Evolutionary conservation across 2,113 vertebrate species (phyloP), one percentile per base, ranked within the genome.

Genomic region (Prietella phreatophila): DNA sequence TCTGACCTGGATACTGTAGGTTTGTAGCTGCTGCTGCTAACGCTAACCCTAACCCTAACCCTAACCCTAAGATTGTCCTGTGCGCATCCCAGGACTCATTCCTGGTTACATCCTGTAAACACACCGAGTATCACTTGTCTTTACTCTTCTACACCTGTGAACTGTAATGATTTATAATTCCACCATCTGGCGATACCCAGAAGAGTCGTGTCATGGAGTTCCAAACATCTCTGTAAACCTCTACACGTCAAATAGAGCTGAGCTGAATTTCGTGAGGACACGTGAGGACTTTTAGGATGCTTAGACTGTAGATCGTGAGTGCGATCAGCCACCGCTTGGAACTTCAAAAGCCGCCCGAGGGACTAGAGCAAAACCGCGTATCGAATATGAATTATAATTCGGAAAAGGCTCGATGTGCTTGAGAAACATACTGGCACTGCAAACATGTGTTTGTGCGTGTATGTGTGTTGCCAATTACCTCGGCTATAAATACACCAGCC

Each of bases 401-500:
- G 82, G 83, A 89, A 73, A 61, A 50, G 88, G 36, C 53, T 82
- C 58, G 73, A 67, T 83, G 50, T 82, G 86, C 76, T 88, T 85
- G 69, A 83, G 84, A 86, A 83, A 82, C 82, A 82, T 15, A 82
- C 83, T 86, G 63, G 76, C 65, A 61, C 86, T 87, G 84, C 56
- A 86, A 88, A 76, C 75, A 73, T 81, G 88, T 88, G 55, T 86
- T 76, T 89, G 95, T 94, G 94, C 82, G 58, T 91, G 88, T 91
- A 84, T 96, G 96, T 97, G 96, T 97, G 96, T 98, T 97, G 97
- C 97, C 98, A 99, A 99, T 99, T 99, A 99, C 96, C 96, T 96
- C 94, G 96, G 97, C 97, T 96, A 96, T 98, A 98, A 97, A 97
- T 97, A 95, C 95, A 96, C 94, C 96, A 96, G 96, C 96, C 96